These are phyloP conservation scores for Microctonus hyperodae DNA, from an alignment of 2,888 invertebrate genomes.

Conservation along the genomic window DNA sequence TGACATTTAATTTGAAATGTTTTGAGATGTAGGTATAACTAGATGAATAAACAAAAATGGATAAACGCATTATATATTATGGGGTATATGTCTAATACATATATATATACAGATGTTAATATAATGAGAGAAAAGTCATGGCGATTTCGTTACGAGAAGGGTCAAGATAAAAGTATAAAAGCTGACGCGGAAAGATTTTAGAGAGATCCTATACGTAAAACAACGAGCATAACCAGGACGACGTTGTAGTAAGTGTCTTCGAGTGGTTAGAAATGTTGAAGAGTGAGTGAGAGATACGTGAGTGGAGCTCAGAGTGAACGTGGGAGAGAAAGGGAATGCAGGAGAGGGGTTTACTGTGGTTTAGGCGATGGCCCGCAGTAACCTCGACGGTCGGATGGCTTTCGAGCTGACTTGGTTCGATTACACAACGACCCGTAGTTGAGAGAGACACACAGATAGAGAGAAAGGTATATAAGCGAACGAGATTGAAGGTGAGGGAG, in stretches of 20 bases:
- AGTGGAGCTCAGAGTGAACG: neutral
- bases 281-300: constrained; percentile 4
- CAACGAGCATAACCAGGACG: constrained; percentile 1
- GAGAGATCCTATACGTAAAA: neutral
- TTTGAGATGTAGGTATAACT: neutral
- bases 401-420: constrained; percentile 49
- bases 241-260: neutral
- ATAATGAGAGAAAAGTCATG: neutral
- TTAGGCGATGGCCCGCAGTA: constrained; percentile 59
- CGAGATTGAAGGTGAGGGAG: constrained; percentile 33
- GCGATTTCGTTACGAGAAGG: neutral
- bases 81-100: neutral
- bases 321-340: constrained; percentile 5
- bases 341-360: constrained; percentile 45
- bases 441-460: constrained; percentile 28
- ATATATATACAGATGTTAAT: neutral
- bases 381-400: constrained; percentile 46
- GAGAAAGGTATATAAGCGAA: constrained; percentile 31
- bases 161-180: neutral
- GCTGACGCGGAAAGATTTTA: neutral
- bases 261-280: constrained; percentile 6
- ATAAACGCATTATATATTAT: neutral
- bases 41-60: neutral
- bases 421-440: constrained; percentile 41
- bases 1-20: constrained; percentile 6